Conservation (phyloP, 2,797 vertebrate genomes). For the Lophotriccus pileatus region DNA sequence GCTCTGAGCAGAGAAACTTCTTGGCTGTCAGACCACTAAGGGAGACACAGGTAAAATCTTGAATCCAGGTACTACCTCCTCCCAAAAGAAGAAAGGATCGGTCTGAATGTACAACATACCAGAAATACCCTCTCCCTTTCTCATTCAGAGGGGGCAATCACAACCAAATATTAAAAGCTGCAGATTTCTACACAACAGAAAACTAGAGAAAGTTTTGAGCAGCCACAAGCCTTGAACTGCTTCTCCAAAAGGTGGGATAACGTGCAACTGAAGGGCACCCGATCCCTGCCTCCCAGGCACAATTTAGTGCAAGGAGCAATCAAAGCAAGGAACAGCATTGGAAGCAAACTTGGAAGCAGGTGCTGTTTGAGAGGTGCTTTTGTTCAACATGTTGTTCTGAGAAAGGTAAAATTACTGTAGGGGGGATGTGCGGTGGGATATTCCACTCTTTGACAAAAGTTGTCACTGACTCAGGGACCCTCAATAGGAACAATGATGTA, state of each 20-base stretch:
- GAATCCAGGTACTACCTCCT: neutral
- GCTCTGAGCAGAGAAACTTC: neutral
- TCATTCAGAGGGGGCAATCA: neutral
- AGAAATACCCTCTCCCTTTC: neutral
- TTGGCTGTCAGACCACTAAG: neutral
- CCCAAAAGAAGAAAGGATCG: accelerated
- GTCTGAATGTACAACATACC: neutral
- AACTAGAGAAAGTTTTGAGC: neutral
- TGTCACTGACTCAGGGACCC: neutral
- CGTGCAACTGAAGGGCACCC: neutral
- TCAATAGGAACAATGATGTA: neutral
- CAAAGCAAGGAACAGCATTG: neutral
- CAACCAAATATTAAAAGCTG: neutral
- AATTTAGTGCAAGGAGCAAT: neutral
- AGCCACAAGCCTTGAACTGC: neutral
- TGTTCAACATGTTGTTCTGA: neutral
- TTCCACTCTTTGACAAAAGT: neutral
- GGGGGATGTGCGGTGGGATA: accelerated
- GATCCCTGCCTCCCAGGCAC: neutral
- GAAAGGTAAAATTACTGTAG: neutral
- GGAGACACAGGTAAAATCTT: neutral
- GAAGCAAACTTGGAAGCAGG: neutral
- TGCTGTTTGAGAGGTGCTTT: neutral
- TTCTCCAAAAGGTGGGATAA: neutral
- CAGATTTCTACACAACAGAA: neutral